Percentiles rank a stretch among this genome's conserved stretches.
phyloP scores from a whole-genome alignment of 2,888 invertebrate genomes.

The Andrena praecox region DNA sequence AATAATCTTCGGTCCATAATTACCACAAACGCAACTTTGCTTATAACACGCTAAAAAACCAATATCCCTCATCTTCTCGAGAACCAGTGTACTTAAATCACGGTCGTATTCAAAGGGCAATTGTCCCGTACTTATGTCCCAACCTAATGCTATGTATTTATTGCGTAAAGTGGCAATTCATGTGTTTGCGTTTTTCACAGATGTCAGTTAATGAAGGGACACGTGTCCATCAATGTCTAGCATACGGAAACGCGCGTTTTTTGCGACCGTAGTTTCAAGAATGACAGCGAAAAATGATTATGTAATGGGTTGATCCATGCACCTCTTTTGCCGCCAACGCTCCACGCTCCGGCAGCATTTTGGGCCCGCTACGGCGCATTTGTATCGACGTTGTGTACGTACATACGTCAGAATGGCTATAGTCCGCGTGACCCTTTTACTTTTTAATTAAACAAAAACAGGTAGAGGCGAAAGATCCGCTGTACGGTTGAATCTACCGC shows the following conservation, averaged over 20 bases:
- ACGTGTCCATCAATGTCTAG: too few species aligned
- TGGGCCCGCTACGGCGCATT: neutral
- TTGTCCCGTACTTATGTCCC: too few species aligned
- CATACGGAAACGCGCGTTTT: neutral
- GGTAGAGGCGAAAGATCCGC: neutral
- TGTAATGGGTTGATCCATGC: neutral
- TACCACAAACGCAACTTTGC: too few species aligned
- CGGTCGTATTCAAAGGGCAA: too few species aligned
- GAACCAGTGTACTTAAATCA: too few species aligned
- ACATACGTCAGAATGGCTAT: neutral
- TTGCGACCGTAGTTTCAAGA: neutral
- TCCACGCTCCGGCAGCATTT: neutral
- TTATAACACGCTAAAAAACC: too few species aligned
- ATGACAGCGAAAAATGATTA: neutral
- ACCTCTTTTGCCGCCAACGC: too few species aligned
- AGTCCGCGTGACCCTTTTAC: neutral
- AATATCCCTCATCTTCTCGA: too few species aligned
- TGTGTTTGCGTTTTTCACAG: too few species aligned
- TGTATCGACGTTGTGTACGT: neutral
- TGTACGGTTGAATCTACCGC: slow-evolving; percentile 67
- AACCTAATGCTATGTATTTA: too few species aligned
- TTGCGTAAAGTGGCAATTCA: too few species aligned
- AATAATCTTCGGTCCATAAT: neutral
- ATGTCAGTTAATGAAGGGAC: too few species aligned
- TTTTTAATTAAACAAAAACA: neutral